Evolutionary conservation across 2,113 vertebrate genomes (phyloP).

Genomic region (Ictalurus punctatus): DNA sequence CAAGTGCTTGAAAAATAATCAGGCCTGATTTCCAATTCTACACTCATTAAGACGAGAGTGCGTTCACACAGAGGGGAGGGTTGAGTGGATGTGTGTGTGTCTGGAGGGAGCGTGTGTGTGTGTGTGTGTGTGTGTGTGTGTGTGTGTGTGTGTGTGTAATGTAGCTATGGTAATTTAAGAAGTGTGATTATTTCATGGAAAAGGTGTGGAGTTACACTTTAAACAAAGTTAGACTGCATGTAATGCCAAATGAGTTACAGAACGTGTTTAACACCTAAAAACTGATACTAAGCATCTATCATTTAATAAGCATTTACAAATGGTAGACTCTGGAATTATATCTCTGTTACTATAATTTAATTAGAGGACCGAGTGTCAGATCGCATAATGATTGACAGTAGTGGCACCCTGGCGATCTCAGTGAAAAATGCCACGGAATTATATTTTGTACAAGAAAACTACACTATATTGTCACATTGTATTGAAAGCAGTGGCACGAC

Average conservation of each 20-base stretch:
- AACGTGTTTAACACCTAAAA: neutral
- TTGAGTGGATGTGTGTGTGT: conserved; percentile 52
- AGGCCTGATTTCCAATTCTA: conserved; percentile 70
- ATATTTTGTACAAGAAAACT: too few species aligned
- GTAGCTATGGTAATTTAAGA: conserved; percentile 31
- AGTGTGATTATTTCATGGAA: conserved; percentile 6
- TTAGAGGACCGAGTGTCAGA: neutral
- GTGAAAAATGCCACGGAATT: too few species aligned
- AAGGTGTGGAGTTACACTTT: neutral
- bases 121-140: conserved; percentile 45
- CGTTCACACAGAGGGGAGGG: conserved; percentile 65
- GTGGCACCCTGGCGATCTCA: neutral
- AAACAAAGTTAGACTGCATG: neutral
- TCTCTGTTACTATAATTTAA: neutral
- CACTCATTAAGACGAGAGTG: conserved; percentile 75
- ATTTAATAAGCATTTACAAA: neutral
- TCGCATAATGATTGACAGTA: neutral
- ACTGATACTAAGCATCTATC: neutral
- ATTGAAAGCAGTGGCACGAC: neutral
- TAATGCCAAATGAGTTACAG: neutral
- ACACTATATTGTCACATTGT: neutral
- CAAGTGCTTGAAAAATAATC: conserved; percentile 76
- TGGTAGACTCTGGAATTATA: neutral
- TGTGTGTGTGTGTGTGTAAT: conserved; percentile 49
- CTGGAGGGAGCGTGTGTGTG: conserved; percentile 18